These are phyloP conservation scores for Henricia sp. DNA, from an alignment of 53 echinoderm and acorn worm species.

Conservation along the genomic window DNA sequence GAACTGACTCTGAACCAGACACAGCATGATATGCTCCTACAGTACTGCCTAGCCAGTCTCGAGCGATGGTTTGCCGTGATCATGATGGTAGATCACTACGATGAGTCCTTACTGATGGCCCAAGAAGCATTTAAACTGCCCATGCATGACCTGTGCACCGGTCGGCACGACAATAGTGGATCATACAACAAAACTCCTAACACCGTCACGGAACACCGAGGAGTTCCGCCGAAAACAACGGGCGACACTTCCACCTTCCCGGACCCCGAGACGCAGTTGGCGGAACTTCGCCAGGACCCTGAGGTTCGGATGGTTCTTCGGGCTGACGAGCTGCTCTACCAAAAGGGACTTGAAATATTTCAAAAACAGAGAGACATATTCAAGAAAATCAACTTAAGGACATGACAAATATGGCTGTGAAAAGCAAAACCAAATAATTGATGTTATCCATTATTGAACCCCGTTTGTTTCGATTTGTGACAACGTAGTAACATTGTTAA, in stretches of 20 bases:
- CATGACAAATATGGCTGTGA: constrained; percentile 22
- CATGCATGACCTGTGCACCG: constrained; percentile 70
- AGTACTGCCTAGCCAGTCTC: constrained; percentile 74
- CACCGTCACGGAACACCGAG: background rate
- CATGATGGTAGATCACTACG: constrained; percentile 85
- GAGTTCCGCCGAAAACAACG: constrained; percentile 13
- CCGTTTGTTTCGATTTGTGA: too few relatives aligned
- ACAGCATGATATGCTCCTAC: constrained; percentile 55
- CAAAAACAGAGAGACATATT: constrained; percentile 53
- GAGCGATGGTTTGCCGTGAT: constrained; percentile 90
- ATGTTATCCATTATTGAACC: too few relatives aligned
- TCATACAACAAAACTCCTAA: constrained; percentile 23
- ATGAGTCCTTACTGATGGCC: constrained; percentile 75
- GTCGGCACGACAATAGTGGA: constrained; percentile 48
- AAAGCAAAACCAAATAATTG: too few relatives aligned
- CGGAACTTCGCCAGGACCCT: constrained; percentile 65
- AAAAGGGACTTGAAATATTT: constrained; percentile 66
- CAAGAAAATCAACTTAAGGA: constrained; percentile 11
- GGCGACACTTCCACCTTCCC: constrained; percentile 13
- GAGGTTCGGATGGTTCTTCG: constrained; percentile 59
- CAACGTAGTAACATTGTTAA: too few relatives aligned
- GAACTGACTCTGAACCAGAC: constrained; percentile 57
- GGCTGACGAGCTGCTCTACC: constrained; percentile 55
- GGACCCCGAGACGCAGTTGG: constrained; percentile 25
- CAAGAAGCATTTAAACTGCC: constrained; percentile 85